Base-by-base conservation (phyloP, 2,888 invertebrate genomes). In the Trichogramma evanescens region DNA sequence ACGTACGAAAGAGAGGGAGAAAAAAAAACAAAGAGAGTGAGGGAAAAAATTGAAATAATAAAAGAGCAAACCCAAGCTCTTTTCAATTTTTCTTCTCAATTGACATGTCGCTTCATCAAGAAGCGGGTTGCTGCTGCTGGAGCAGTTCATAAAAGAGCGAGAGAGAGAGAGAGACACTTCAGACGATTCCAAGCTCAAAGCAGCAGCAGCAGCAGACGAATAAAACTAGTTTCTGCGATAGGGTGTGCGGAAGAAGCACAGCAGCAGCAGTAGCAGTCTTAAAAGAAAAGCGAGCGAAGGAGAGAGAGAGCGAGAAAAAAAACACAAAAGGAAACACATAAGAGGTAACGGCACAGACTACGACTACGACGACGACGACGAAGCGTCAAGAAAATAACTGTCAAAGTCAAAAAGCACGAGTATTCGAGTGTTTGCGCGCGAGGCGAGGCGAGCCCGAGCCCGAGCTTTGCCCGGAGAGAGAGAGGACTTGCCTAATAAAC, bases 401-500 rank as follows among this genome's bases (percentile, higher is more conserved):
- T 57, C 54, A 62, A 62, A 62, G 54, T 59, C 51, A 52, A 62
- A 26, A 61, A 56, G 55, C 61, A 26, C 26, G 26, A 26, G 26
- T 26, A 56, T 54, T 50, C 40, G 53, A 26, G 26, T 26, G 26
- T 26, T 26, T 26, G 26, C 26, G 26, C 26, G 40, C 41, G 53
- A 53, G 53, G 55, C 40, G 49, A 13, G 38, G 40, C 13, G n/a
- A 41, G 39, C 46, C 54, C 41, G 42, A 56, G 53, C 10, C 44
- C 43, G 43, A 48, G 41, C 52, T 51, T 42, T 43, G 5, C n/a
- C 38, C n/a, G 26, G 40, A 9, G 48, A 48, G 48, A 6, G 48
- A 48, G 48, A 48, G 6, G 48, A 48, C 26, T 26, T 65, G 63
- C 50, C 68, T 72, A 70, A 72, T 72, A 69, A 70, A 69, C 66